Evolutionary conservation across 2,113 vertebrate genomes (phyloP), one percentile per base, ranked within the genome.

Genomic region (Machaerirhynchus nigripectus): DNA sequence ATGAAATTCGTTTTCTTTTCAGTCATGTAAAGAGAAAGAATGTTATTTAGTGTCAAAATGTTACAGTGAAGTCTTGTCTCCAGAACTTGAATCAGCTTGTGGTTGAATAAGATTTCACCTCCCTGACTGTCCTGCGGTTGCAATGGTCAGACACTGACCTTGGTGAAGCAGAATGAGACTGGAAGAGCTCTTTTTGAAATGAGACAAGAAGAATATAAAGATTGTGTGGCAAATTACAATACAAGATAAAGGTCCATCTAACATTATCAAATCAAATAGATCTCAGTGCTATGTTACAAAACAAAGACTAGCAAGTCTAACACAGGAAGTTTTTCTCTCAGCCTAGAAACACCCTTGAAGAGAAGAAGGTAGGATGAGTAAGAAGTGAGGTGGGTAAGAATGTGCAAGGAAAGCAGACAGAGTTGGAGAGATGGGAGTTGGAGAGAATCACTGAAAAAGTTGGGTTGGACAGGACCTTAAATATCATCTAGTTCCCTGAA

Each of bases 381-480:
- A 68, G 49, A 80, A 81, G 22, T 22, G 67, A 83, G 12, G 30
- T 27, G n/a, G 21, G 33, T 27, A 55, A 71, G 49, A 69, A 35
- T 35, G 19, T 35, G 9, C 44, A 86, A 59, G 14, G 30, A 76
- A 91, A 89, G 22, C 30, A 94, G 44, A 75, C 7, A 57, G 26
- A 52, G 15, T 52, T 52, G 50, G 50, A 52, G 26, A 28, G 56
- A 71, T n/a, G 18, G 7, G 26, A 64, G 21, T 2, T 60, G 26
- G 15, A 86, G 35, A 65, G 37, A 82, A 64, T 50, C 31, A 35
- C 12, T 0, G 0, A 73, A 46, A 8, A 28, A 23, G 10, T 6
- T 59, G 28, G 0, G 0, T 27, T 52, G 28, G 15, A 24, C 15
- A 82, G 33, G 15, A 39, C 24, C 16, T 30, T n/a, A 39, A 60